phyloP scores from a whole-genome alignment of 2,888 invertebrate species.

The Hoplodrina blanda region DNA sequence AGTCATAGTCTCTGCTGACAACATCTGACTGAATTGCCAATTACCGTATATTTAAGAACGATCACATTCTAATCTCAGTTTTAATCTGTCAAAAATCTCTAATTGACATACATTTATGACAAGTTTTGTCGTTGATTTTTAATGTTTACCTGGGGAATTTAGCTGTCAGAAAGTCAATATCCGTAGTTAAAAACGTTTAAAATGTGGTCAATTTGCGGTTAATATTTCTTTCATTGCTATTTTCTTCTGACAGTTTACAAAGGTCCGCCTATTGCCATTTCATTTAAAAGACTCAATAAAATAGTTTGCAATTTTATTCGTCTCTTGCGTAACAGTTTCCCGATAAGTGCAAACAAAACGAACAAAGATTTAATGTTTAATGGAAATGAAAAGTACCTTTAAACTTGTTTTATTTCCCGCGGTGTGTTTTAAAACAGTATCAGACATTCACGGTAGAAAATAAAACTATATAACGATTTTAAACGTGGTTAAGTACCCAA shows the following conservation, averaged over 20 bases:
- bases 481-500: neutral
- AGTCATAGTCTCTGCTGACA: no score
- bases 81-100: no score
- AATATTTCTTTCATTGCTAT: neutral
- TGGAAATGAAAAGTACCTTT: slow-evolving; percentile 10
- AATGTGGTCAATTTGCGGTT: no score
- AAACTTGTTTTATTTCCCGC: slow-evolving; percentile 22
- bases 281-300: slow-evolving; percentile 17
- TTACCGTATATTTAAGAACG: no score
- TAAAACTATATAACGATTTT: slow-evolving; percentile 4
- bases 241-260: neutral
- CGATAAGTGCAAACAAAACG: slow-evolving; percentile 13
- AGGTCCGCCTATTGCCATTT: neutral
- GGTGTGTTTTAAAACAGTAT: slow-evolving; percentile 1
- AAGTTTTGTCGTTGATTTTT: no score
- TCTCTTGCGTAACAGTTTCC: neutral
- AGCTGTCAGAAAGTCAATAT: no score
- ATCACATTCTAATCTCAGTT: no score
- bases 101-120: no score
- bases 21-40: no score
- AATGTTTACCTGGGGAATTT: no score
- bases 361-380: slow-evolving; percentile 26
- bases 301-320: slow-evolving; percentile 17
- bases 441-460: neutral
- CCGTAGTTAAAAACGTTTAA: no score